phyloP scores from a whole-genome alignment of 2,888 invertebrate species.

The Strigamia transsilvanica region DNA sequence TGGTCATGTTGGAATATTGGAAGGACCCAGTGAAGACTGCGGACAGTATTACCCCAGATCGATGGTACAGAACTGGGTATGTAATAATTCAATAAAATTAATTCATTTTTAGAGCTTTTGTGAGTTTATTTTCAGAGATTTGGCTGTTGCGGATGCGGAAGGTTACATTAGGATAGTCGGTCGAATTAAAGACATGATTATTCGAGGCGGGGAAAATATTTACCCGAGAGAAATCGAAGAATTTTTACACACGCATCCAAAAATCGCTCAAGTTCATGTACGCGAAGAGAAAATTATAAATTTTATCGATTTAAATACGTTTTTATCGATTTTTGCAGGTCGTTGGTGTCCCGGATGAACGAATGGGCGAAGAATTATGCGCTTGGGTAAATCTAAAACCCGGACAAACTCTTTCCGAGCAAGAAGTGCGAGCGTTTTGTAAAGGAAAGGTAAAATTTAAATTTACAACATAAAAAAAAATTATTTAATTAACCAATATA shows the following conservation, averaged over 20 bases:
- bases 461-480: background rate
- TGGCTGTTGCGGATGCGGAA: conserved; percentile 60
- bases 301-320: conserved; percentile 60
- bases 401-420: conserved; percentile 67
- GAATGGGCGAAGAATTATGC: conserved; percentile 69
- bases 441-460: conserved; percentile 65
- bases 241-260: conserved; percentile 66
- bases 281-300: conserved; percentile 65
- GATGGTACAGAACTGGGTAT: conserved; percentile 85
- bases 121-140: conserved; percentile 9
- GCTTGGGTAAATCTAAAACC: conserved; percentile 70
- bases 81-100: background rate
- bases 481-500: background rate
- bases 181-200: conserved; percentile 67
- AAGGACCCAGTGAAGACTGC: conserved; percentile 77
- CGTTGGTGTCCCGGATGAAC: conserved; percentile 67
- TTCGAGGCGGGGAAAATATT: conserved; percentile 69
- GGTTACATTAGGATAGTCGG: conserved; percentile 67
- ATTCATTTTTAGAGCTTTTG: background rate
- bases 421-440: conserved; percentile 70
- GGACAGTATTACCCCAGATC: conserved; percentile 72
- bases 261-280: conserved; percentile 63
- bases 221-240: conserved; percentile 69
- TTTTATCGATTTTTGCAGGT: conserved; percentile 57
- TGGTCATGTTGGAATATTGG: conserved; percentile 82